phyloP scores from a whole-genome alignment of 2,113 vertebrate species.

The Gymnorhina tibicen region DNA sequence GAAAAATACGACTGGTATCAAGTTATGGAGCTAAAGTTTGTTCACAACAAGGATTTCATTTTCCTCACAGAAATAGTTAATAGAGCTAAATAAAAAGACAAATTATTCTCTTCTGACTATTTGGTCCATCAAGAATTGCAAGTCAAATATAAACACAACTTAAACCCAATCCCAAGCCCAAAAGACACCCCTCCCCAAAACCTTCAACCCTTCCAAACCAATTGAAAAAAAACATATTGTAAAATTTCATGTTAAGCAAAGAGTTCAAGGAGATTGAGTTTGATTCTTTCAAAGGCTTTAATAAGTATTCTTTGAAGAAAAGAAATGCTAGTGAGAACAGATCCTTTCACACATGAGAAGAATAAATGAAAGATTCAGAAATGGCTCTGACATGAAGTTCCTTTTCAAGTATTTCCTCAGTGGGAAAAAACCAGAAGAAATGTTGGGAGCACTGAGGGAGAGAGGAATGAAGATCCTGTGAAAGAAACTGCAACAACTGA shows the following conservation, averaged over 20 bases:
- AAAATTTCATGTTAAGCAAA: background rate
- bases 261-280: background rate
- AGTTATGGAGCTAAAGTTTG: background rate
- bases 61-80: background rate
- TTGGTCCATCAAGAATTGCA: background rate
- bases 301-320: conserved; percentile 1
- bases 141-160: background rate
- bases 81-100: background rate
- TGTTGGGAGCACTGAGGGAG: background rate
- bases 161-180: background rate
- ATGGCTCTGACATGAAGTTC: background rate
- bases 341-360: background rate
- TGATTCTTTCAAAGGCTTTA: background rate
- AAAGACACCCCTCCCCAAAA: background rate
- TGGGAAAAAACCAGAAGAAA: background rate
- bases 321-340: conserved; percentile 11
- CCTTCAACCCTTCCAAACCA: background rate
- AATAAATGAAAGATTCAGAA: conserved; percentile 3
- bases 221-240: background rate
- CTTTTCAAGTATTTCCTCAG: background rate
- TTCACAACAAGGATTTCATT: background rate
- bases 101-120: background rate
- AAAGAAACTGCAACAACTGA: background rate
- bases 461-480: background rate
- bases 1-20: background rate